phyloP scores from a whole-genome alignment of 2,888 invertebrate species.

The Coecobrya sp. region DNA sequence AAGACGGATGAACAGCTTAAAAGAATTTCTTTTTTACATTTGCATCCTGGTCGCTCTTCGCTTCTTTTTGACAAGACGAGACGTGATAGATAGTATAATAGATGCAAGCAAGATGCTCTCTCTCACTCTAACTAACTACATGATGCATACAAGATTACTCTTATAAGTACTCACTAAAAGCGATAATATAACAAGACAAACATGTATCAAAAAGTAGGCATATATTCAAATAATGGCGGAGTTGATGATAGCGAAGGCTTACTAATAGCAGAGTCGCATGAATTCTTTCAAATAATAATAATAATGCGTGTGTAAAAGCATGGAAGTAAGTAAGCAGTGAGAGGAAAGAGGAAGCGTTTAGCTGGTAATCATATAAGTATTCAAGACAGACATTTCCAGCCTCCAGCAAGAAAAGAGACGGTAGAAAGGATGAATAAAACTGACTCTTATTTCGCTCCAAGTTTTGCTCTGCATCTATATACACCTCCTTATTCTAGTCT shows the following conservation, averaged over 20 bases:
- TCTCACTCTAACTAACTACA: conserved; percentile 26
- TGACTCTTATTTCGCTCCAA: not conserved
- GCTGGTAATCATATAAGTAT: conserved; percentile 76
- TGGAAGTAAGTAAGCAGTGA: not conserved
- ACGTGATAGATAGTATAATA: conserved; percentile 51
- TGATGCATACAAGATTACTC: conserved; percentile 8
- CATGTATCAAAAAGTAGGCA: not conserved
- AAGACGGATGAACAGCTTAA: conserved; percentile 39
- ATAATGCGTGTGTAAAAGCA: conserved; percentile 35
- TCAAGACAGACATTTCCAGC: conserved; percentile 74
- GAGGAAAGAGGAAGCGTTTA: conserved; percentile 71
- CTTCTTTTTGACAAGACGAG: conserved; percentile 31
- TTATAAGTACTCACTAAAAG: not conserved
- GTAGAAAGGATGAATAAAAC: not conserved
- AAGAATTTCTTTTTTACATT: conserved; percentile 57
- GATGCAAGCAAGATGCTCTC: conserved; percentile 47
- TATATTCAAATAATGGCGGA: conserved; percentile 7
- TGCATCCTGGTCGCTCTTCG: conserved; percentile 50
- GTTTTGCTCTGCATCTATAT: not conserved
- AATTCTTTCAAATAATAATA: conserved; percentile 68
- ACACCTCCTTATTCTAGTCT: not conserved
- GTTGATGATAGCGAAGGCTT: not conserved
- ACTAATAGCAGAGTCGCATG: conserved; percentile 33
- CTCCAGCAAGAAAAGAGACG: conserved; percentile 58
- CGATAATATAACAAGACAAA: conserved; percentile 9